These are phyloP conservation scores for Autographa pulchrina DNA, from an alignment of 2,888 invertebrate species.

Conservation along the genomic window DNA sequence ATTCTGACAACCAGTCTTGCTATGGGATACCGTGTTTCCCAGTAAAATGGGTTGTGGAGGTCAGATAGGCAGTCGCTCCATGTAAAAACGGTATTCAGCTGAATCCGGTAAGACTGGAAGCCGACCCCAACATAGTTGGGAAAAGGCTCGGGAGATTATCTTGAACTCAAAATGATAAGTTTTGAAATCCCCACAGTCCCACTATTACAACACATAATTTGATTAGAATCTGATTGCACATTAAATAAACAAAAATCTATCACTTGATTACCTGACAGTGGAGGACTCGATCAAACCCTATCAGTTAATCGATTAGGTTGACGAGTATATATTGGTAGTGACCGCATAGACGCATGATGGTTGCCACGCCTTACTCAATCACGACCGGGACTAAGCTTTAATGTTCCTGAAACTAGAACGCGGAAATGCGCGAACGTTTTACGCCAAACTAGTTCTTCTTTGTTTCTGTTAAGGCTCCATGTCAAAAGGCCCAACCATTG, in stretches of 20 bases:
- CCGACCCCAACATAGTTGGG: no score
- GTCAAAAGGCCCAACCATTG: constrained; percentile 60
- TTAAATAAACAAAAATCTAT: constrained; percentile 17
- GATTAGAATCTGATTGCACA: no score
- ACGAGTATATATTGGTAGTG: constrained; percentile 72
- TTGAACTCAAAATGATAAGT: background rate
- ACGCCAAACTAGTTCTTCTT: constrained; percentile 65
- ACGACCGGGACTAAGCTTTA: constrained; percentile 77
- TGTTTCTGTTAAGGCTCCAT: constrained; percentile 55
- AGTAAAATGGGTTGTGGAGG: no score
- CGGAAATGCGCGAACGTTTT: constrained; percentile 67
- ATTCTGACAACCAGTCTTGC: no score
- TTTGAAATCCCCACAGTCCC: background rate
- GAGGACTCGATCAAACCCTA: constrained; percentile 65
- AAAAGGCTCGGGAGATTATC: no score
- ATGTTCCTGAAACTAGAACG: constrained; percentile 82
- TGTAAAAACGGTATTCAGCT: no score
- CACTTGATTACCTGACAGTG: constrained; percentile 56
- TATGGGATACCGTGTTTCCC: no score
- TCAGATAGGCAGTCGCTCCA: no score
- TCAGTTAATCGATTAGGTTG: constrained; percentile 69
- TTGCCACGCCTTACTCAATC: constrained; percentile 84
- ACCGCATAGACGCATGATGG: constrained; percentile 75
- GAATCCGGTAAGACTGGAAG: no score
- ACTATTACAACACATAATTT: no score